These are phyloP conservation scores for Dolichotis patagonum DNA, from an alignment of 2,113 vertebrate species.

Conservation along the genomic window DNA sequence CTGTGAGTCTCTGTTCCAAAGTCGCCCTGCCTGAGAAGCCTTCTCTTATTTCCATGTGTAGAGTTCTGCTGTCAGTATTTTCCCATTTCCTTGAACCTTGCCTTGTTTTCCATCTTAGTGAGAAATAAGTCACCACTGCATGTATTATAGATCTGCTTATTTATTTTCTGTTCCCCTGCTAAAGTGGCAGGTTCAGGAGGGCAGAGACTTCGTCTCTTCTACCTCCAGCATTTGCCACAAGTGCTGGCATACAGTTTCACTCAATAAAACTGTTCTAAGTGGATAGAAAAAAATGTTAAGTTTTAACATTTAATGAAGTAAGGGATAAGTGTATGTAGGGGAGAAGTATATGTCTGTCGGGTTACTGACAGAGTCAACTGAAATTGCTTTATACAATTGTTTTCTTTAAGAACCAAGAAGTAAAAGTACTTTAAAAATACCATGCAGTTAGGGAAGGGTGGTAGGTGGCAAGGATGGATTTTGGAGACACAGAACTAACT, in stretches of 20 bases:
- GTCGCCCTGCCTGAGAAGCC: neutral
- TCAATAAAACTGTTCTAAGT: neutral
- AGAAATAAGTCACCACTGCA: neutral
- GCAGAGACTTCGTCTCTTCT: neutral
- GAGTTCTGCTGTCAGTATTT: neutral
- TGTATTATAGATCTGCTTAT: neutral
- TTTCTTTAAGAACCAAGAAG: neutral
- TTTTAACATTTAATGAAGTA: neutral
- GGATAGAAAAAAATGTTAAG: neutral
- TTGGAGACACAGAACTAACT: neutral
- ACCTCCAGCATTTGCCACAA: neutral
- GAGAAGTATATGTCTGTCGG: neutral
- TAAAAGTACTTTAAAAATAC: neutral
- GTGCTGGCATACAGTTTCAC: neutral
- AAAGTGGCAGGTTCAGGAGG: neutral
- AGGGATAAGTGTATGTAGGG: too few relatives aligned
- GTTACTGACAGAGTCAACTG: neutral
- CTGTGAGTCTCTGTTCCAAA: neutral
- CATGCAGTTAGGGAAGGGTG: neutral
- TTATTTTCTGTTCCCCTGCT: neutral
- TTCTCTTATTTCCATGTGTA: neutral
- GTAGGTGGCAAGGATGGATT: neutral
- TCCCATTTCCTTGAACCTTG: neutral
- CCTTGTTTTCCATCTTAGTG: neutral
- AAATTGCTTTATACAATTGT: neutral